phyloP scores from a whole-genome alignment of 2,888 invertebrate species.

The Xylota segnis region DNA sequence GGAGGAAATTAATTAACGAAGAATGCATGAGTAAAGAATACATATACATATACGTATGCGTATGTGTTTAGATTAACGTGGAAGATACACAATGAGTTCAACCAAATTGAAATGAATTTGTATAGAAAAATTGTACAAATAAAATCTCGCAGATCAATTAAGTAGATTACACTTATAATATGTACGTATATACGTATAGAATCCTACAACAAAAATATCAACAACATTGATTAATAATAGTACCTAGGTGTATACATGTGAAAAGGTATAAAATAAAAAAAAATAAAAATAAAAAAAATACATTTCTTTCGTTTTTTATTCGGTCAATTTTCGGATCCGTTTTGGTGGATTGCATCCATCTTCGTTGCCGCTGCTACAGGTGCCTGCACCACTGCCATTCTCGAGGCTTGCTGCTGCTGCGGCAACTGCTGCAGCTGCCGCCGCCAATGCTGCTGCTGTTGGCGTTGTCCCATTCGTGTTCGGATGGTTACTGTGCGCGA shows the following conservation, averaged over 20 bases:
- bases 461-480: slow-evolving; percentile 64
- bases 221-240: slow-evolving; percentile 76
- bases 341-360: slow-evolving; percentile 83
- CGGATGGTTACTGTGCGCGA: slow-evolving; percentile 83
- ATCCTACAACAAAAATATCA: slow-evolving; percentile 76
- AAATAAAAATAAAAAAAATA: too few species aligned
- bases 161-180: slow-evolving; percentile 59
- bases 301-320: slow-evolving; percentile 79
- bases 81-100: slow-evolving; percentile 44
- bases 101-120: slow-evolving; percentile 31
- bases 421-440: slow-evolving; percentile 76
- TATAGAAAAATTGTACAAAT: slow-evolving; percentile 52
- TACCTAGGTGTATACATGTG: slow-evolving; percentile 70
- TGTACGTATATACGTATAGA: slow-evolving; percentile 70
- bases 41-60: background rate
- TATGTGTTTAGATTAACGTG: slow-evolving; percentile 27
- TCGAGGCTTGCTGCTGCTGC: slow-evolving; percentile 67
- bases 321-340: slow-evolving; percentile 81
- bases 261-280: slow-evolving; percentile 58
- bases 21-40: slow-evolving; percentile 46
- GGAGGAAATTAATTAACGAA: slow-evolving; percentile 36
- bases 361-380: slow-evolving; percentile 77
- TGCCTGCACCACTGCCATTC: slow-evolving; percentile 73
- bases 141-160: slow-evolving; percentile 65
- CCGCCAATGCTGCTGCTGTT: slow-evolving; percentile 75